Percentiles rank a stretch among this genome's conserved stretches.
phyloP scores from a whole-genome alignment of 1,140 invertebrate genomes.

The Cheumatopsyche charites region DNA sequence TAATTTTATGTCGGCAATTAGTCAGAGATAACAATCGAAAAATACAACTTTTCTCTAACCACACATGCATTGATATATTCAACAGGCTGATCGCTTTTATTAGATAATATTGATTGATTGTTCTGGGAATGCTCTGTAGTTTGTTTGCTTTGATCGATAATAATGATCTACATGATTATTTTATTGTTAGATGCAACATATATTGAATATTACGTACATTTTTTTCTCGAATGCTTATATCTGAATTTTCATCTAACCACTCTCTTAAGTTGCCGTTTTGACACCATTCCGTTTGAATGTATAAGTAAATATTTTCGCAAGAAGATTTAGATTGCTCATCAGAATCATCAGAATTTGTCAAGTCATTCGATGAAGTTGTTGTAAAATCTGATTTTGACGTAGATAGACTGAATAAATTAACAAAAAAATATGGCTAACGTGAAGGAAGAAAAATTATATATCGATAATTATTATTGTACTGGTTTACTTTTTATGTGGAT shows the following conservation, averaged over 20 bases:
- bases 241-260: slow-evolving; percentile 74
- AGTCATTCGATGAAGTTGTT: slow-evolving; percentile 28
- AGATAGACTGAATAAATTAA: slow-evolving; percentile 34
- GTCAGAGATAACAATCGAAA: no score
- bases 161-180: no score
- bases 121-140: no score
- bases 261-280: slow-evolving; percentile 86
- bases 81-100: no score
- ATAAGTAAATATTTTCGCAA: slow-evolving; percentile 74
- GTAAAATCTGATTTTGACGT: slow-evolving; percentile 37
- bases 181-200: no score
- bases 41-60: no score
- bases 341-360: slow-evolving; percentile 52
- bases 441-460: no score
- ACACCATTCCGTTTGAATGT: slow-evolving; percentile 98
- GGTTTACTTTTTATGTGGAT: slow-evolving; percentile 53
- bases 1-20: no score
- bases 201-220: not conserved
- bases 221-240: slow-evolving; percentile 53
- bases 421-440: slow-evolving; percentile 23
- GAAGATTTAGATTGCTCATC: slow-evolving; percentile 51
- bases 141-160: no score
- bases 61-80: no score
- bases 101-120: no score
- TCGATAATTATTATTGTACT: slow-evolving; percentile 5